Base-by-base conservation (phyloP, 2,797 vertebrate species). In the Stomatorhinus walkeri region DNA sequence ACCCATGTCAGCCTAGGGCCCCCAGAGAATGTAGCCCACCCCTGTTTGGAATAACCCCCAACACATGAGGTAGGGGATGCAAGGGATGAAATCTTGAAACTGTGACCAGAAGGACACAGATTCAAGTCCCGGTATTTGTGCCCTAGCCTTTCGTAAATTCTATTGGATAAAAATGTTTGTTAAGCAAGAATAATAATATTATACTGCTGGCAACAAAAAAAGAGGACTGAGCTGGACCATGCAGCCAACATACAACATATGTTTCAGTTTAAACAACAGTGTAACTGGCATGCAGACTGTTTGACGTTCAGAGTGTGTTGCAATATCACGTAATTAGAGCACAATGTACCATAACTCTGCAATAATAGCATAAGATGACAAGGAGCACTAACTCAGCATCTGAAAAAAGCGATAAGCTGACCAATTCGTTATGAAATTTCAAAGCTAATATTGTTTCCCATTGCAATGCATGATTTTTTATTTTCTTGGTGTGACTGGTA, bases 231-330 rank as follows among this genome's bases (percentile, higher is more conserved):
- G 49, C 16, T 54, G 51, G 28, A 16, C 24, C 48, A 52, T 52
- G 16, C 24, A 12, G 51, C 83, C n/a, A 52, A 12, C 49, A 85
- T 14, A 52, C 28, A 85, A 32, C 51, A 85, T 52, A 19, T 52
- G 48, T 85, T 85, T 85, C 46, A 52, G 40, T 85, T 49, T 52
- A 85, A 52, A 48, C 46, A 85, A 85, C 83, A 24, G 83, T 51
- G 83, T 52, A 46, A 43, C 49, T 85, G 48, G 49, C 46, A 52
- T 85, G 43, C 83, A 85, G 49, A 85, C 22, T 28, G 49, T 52
- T 85, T 85, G 43, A 52, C 83, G 52, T 81, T 46, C 46, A 52
- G n/a, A 51, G 46, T 49, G 46, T 49, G 48, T 85, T 32, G 49
- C 49, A 85, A 85, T 54, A 54, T 52, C 84, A 85, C 4, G 4